Conservation (phyloP, 2,797 vertebrate genomes). For the Acanthurus lineatus region DNA sequence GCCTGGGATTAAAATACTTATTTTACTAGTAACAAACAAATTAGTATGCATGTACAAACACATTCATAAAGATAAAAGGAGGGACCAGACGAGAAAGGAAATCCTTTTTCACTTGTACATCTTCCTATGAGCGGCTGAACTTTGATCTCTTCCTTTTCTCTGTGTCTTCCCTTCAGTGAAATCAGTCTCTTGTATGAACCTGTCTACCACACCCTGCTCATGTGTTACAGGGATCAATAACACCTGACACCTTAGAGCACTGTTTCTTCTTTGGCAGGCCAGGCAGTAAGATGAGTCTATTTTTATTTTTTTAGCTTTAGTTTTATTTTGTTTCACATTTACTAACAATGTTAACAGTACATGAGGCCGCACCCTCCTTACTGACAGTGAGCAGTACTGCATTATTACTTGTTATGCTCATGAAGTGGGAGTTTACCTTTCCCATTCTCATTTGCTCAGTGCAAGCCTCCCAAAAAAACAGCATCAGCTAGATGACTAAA, state of each 20-base stretch:
- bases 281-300: neutral
- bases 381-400: neutral
- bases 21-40: no score
- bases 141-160: neutral
- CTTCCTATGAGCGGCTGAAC: conserved; percentile 5
- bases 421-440: neutral
- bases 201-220: conserved; percentile 36
- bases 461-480: neutral
- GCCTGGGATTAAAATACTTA: no score
- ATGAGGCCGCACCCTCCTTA: no score
- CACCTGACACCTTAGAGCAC: conserved; percentile 8
- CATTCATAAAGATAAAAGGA: neutral
- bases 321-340: conserved; percentile 20
- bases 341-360: neutral
- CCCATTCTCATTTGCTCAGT: neutral
- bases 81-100: conserved; percentile 1
- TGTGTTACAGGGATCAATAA: conserved; percentile 6
- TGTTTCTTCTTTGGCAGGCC: neutral
- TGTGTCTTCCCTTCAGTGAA: neutral
- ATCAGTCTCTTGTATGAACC: conserved; percentile 46
- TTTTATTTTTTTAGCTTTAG: neutral
- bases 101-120: neutral
- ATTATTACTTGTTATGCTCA: neutral
- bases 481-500: neutral
- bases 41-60: neutral